Evolutionary conservation across 2,797 vertebrate genomes (phyloP).

Genomic region (Lacerta viridis): DNA sequence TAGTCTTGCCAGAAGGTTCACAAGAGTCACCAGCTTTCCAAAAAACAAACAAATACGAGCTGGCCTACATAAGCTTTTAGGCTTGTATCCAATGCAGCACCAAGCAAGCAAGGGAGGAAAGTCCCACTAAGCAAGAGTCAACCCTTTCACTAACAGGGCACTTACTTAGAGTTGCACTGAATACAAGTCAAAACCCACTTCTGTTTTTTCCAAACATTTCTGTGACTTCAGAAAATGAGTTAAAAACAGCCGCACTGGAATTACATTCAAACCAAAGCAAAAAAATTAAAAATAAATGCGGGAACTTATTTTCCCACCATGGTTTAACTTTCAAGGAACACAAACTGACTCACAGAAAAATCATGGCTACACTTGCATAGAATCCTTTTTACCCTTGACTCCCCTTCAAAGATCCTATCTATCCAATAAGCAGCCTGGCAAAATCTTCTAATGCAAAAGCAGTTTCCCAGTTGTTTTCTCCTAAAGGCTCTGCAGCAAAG

Average conservation of each 20-base stretch:
- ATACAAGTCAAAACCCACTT: neutral
- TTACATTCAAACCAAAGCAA: neutral
- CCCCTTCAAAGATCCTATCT: neutral
- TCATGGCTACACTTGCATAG: neutral
- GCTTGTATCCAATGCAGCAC: no score
- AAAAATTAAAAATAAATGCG: no score
- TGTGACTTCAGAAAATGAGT: neutral
- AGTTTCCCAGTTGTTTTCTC: no score
- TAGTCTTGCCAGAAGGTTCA: neutral
- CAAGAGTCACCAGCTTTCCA: neutral
- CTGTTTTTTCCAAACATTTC: neutral
- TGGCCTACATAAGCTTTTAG: no score
- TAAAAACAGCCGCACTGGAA: neutral
- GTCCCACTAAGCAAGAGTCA: no score
- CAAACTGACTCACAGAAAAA: neutral
- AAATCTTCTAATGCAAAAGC: no score
- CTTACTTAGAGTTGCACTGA: no score
- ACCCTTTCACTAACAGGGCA: no score
- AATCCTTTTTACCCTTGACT: no score
- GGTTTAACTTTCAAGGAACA: neutral
- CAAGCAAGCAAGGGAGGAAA: no score
- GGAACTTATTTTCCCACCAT: neutral
- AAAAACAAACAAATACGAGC: neutral
- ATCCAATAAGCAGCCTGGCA: neutral
- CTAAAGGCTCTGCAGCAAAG: no score